A percentile compares a stretch with the other conserved stretches of the same genome.
These are phyloP conservation scores for Tricholauxania praeusta DNA, from an alignment of 2,888 invertebrate species.

Conservation along the genomic window DNA sequence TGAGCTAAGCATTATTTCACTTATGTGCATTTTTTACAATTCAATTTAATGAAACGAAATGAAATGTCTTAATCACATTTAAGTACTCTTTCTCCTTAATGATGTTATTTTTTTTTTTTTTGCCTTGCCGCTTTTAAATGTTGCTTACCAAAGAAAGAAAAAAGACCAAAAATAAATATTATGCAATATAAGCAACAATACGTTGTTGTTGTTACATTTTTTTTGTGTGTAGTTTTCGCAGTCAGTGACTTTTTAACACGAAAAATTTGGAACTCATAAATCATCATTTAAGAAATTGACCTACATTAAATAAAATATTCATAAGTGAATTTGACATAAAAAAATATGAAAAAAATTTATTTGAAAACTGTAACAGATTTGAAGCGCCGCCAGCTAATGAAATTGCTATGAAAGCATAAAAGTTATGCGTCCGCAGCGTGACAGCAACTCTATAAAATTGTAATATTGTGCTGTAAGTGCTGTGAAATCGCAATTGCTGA, in stretches of 20 bases:
- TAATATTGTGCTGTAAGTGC: not conserved
- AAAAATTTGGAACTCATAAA: slow-evolving; percentile 27
- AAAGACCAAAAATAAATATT: no score
- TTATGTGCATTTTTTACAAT: no score
- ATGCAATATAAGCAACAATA: no score
- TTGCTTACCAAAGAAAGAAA: no score
- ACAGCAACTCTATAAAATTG: not conserved
- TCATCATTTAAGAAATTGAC: slow-evolving; percentile 12
- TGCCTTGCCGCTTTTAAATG: no score
- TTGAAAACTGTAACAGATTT: not conserved
- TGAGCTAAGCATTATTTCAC: no score
- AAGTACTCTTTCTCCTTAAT: no score
- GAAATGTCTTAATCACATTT: no score
- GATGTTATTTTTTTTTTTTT: no score
- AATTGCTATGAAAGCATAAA: slow-evolving; percentile 2
- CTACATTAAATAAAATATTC: slow-evolving; percentile 5
- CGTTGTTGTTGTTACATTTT: not conserved
- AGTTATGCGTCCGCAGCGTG: no score
- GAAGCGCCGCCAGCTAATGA: not conserved
- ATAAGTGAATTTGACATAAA: not conserved
- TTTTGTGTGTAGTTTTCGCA: slow-evolving; percentile 18
- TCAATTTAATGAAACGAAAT: no score
- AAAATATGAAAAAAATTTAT: not conserved
- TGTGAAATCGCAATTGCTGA: not conserved
- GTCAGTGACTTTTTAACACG: slow-evolving; percentile 26